These are phyloP conservation scores for Pseudococcus viburni DNA, from an alignment of 2,888 invertebrate genomes.

Conservation along the genomic window DNA sequence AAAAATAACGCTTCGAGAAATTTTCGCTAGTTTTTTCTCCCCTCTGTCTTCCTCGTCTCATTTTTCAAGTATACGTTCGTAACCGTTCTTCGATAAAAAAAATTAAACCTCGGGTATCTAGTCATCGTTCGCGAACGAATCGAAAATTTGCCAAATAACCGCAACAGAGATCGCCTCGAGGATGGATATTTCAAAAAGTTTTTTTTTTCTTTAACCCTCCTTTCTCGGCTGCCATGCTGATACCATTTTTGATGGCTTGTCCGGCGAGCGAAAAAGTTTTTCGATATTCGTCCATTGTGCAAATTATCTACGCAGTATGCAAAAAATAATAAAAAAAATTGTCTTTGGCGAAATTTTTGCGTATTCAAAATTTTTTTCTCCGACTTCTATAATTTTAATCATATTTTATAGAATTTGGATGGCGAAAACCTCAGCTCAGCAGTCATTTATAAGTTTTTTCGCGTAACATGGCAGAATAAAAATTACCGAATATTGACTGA, in stretches of 20 bases:
- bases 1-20: constrained; percentile 51
- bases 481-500: constrained; percentile 42
- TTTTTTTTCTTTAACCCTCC: not conserved
- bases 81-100: constrained; percentile 46
- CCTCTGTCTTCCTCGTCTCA: not conserved
- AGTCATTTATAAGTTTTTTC: constrained; percentile 14
- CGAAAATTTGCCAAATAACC: not conserved
- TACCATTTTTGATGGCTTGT: not conserved
- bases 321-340: not conserved
- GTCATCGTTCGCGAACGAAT: constrained; percentile 23
- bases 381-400: not conserved
- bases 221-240: not conserved
- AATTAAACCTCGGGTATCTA: not conserved
- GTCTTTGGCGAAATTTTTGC: not conserved
- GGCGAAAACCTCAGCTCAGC: not conserved
- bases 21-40: not conserved
- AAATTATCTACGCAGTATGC: no score
- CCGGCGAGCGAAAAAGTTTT: constrained; percentile 18
- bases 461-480: constrained; percentile 28
- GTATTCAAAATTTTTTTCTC: not conserved
- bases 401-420: constrained; percentile 4
- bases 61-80: not conserved
- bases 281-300: not conserved
- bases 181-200: constrained; percentile 28
- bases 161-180: not conserved